Evolutionary conservation across 2,797 vertebrate species (phyloP), one percentile per base, ranked within the genome.

Genomic region (Chromis chromis): DNA sequence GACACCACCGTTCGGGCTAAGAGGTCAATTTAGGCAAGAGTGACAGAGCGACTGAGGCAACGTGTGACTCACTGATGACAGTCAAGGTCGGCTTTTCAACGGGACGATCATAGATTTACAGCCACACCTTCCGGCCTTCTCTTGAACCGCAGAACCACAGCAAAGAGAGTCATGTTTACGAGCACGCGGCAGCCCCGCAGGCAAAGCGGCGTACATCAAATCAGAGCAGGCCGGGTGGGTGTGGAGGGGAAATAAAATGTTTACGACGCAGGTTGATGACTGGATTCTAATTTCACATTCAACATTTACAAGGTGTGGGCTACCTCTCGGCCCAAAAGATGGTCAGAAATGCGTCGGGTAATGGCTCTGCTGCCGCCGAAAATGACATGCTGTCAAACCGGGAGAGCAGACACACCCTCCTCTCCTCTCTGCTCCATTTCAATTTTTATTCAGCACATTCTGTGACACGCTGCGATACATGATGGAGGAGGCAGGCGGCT

Each of bases 271-370:
- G 70, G 63, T 22, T 88, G 87, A 89, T 52, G 68, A 92, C 87
- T 81, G 84, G 87, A 88, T 89, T 92, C 74, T 88, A 88, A 91
- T 94, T 91, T 90, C 82, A 84, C 82, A 83, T 89, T 89, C 82
- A 88, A 79, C 78, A 81, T 92, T 92, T 90, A 92, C 83, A 83
- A 86, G 83, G 78, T 79, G 63, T 10, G 11, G 33, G 33, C 33
- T 67, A 57, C 61, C 75, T 74, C 65, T 77, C 70, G 63, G 72
- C 70, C 78, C 60, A 67, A 72, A 76, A 82, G 64, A 88, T 17
- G 56, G 71, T 44, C 76, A 25, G 9, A 78, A 74, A 77, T 70
- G 46, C 28, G 52, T 10, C 11, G 11, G 53, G 62, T 83, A 89
- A 88, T 86, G 62, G 64, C 70, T 85, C 13, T 7, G 40, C 72